phyloP scores from a whole-genome alignment of 2,888 invertebrate species.

The Cyaniris semiargus region DNA sequence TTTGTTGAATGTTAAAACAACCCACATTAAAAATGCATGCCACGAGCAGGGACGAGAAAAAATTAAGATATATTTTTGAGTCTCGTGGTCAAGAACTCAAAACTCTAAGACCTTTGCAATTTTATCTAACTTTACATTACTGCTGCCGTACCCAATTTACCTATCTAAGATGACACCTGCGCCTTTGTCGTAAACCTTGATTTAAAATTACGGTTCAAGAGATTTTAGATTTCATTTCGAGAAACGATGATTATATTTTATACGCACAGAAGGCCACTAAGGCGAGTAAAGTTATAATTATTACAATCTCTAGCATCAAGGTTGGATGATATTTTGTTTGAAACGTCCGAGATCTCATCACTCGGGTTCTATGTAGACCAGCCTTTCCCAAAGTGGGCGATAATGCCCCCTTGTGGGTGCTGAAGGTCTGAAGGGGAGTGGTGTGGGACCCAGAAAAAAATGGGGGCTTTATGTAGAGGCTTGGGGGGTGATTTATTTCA shows the following conservation, averaged over 20 bases:
- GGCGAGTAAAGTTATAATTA: slow-evolving; percentile 54
- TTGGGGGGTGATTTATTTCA: too few relatives aligned
- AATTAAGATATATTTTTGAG: background rate
- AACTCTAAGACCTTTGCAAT: background rate
- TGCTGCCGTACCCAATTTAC: background rate
- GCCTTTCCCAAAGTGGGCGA: too few relatives aligned
- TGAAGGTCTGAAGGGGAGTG: too few relatives aligned
- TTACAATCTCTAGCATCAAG: slow-evolving; percentile 38
- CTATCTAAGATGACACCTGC: background rate
- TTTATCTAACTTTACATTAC: background rate
- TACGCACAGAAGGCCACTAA: slow-evolving; percentile 50
- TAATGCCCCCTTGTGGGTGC: too few relatives aligned
- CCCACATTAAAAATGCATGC: too few relatives aligned
- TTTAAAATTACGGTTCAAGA: slow-evolving; percentile 25
- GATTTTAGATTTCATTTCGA: slow-evolving; percentile 32
- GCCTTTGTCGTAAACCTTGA: slow-evolving; percentile 5
- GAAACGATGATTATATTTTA: slow-evolving; percentile 38
- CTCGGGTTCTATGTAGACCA: background rate
- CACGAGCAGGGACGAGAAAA: background rate
- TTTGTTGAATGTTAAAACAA: too few relatives aligned
- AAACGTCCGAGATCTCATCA: slow-evolving; percentile 1
- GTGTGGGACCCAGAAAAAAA: too few relatives aligned
- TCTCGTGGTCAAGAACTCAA: background rate
- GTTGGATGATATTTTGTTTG: slow-evolving; percentile 40
- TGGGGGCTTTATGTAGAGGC: too few relatives aligned